Evolutionary conservation across 2,113 vertebrate species (phyloP).

Genomic region (Brachyhypopomus occidentalis): DNA sequence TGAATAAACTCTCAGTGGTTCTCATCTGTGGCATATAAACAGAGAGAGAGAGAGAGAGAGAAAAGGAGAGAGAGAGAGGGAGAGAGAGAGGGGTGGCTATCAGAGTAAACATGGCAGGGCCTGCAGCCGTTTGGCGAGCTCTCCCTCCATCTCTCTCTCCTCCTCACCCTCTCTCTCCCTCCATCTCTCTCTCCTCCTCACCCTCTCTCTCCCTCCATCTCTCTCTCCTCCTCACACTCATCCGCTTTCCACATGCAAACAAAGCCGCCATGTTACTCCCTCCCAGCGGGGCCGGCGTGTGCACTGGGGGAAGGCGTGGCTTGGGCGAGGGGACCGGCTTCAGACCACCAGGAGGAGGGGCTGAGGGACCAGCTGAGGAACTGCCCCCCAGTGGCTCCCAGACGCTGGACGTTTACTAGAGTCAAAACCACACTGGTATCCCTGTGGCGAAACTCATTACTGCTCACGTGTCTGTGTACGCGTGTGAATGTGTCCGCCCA

Average conservation of each 20-base stretch:
- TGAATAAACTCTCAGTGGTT: constrained; percentile 47
- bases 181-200: too few relatives aligned
- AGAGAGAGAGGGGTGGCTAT: constrained; percentile 5
- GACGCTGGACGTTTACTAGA: too few relatives aligned
- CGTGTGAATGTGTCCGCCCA: not conserved
- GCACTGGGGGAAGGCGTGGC: too few relatives aligned
- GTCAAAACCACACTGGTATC: too few relatives aligned
- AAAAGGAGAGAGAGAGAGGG: not conserved
- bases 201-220: too few relatives aligned
- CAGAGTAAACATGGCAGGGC: constrained; percentile 39
- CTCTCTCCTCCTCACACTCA: not conserved
- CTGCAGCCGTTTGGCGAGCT: constrained; percentile 27
- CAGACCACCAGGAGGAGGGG: too few relatives aligned
- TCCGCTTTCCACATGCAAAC: constrained; percentile 30
- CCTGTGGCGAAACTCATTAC: too few relatives aligned
- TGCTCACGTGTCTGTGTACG: too few relatives aligned
- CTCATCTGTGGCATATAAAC: constrained; percentile 45
- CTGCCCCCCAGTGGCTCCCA: too few relatives aligned
- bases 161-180: not conserved
- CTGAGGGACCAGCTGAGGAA: too few relatives aligned
- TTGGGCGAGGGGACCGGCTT: too few relatives aligned
- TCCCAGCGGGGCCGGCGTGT: not conserved
- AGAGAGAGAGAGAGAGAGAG: constrained; percentile 33
- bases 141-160: not conserved
- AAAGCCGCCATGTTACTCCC: constrained; percentile 30